phyloP scores from a whole-genome alignment of 2,888 invertebrate genomes.

The Cheilosia impressa region DNA sequence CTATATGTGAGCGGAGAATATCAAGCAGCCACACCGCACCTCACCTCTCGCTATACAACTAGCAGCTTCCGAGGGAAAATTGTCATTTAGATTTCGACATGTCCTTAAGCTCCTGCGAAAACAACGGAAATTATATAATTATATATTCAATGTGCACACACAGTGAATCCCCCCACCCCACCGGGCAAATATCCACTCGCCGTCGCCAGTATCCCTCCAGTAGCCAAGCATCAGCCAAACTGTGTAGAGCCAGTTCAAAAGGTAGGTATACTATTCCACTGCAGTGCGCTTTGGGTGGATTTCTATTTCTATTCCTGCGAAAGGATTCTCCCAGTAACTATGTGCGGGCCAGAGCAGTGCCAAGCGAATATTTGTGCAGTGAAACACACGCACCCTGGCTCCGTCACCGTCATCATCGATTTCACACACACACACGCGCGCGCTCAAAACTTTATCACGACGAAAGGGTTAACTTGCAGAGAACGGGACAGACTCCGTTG shows the following conservation, averaged over 20 bases:
- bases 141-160: conserved; percentile 63
- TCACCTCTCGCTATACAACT: conserved; percentile 10
- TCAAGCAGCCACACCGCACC: conserved; percentile 1
- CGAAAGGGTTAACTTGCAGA: conserved; percentile 41
- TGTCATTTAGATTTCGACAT: conserved; percentile 70
- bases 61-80: conserved; percentile 44
- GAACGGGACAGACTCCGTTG: conserved; percentile 13
- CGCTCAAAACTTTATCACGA: background rate
- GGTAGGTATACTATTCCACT: conserved; percentile 52
- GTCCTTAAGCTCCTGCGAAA: conserved; percentile 68
- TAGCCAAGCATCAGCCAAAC: background rate
- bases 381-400: conserved; percentile 51
- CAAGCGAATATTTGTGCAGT: conserved; percentile 60
- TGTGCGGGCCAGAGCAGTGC: conserved; percentile 9
- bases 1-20: conserved; percentile 6
- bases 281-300: conserved; percentile 50
- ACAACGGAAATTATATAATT: conserved; percentile 71
- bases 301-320: conserved; percentile 27
- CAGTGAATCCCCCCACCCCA: conserved; percentile 4
- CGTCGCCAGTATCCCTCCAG: background rate
- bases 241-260: conserved; percentile 25
- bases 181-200: conserved; percentile 2
- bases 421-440: conserved; percentile 25
- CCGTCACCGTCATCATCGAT: conserved; percentile 49
- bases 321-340: conserved; percentile 48